Evolutionary conservation across 2,113 vertebrate species (phyloP).

Genomic region (Stigmatopora argus): DNA sequence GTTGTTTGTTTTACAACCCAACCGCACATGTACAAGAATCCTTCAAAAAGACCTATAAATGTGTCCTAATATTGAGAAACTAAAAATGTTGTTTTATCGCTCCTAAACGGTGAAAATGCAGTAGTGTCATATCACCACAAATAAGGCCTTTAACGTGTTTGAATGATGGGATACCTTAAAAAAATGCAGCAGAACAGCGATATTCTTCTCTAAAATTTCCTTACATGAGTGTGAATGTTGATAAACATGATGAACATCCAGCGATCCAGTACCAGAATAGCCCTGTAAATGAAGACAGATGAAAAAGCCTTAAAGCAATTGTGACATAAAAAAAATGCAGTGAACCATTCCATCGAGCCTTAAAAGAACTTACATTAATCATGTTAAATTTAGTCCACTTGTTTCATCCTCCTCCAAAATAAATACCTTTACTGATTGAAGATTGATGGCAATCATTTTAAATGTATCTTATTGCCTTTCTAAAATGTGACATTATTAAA

Average conservation of each 20-base stretch:
- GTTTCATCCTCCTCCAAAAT: neutral
- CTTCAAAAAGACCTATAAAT: neutral
- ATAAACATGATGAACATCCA: neutral
- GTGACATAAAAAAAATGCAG: conserved; percentile 17
- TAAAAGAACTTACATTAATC: neutral
- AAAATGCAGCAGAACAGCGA: neutral
- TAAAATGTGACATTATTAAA: neutral
- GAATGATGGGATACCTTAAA: neutral
- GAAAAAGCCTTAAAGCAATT: neutral
- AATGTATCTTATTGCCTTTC: too few relatives aligned
- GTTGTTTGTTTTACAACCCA: conserved; percentile 44
- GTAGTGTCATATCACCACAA: neutral
- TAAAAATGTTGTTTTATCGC: neutral
- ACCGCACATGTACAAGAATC: conserved; percentile 39
- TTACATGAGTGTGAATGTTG: conserved; percentile 18
- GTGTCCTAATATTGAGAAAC: neutral
- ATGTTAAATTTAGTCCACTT: neutral
- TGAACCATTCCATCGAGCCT: neutral
- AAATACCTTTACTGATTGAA: too few relatives aligned
- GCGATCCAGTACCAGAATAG: neutral
- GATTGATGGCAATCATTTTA: too few relatives aligned
- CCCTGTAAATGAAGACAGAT: neutral
- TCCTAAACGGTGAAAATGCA: neutral
- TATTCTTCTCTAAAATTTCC: conserved; percentile 30
- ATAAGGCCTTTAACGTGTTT: neutral